Base-by-base conservation (phyloP, 2,888 invertebrate genomes). In the Phengaris alcon region DNA sequence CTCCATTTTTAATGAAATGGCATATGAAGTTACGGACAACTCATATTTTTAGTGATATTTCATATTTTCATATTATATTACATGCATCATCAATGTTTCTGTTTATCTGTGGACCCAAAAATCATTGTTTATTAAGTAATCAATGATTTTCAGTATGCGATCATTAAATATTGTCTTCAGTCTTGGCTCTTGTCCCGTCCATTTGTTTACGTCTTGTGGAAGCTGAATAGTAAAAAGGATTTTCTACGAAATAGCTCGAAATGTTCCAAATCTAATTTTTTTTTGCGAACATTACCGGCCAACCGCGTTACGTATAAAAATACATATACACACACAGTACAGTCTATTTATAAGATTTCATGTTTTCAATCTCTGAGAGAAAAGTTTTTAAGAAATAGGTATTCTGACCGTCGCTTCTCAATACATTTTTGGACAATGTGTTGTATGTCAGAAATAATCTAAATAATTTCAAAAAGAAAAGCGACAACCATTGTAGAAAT, bases 1-100 rank as follows among this genome's bases (percentile, higher is more conserved):
- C 77, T 74, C 75, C 75, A 76, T 74, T 68, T 72, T 76, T 75
- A 77, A 74, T 78, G 74, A 75, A 76, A 75, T 73, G 68, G 15
- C 64, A 35, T 74, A 51, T 68, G 74, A n/a, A 68, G 64, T 74
- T 44, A 35, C 52, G 51, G 54, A 68, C 74, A 52, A 74, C 35
- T 72, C 72, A 72, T n/a, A 54, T 22, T 70, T 70, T 51, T 22
- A 52, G 4, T 12, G 22, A 22, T 10, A 10, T 64, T 64, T 59
- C 15, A 59, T 10, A 59, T 22, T 9, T 22, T 59, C 22, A 59
- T 57, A 15, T 15, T 35, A 35, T 35, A 35, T 35, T 35, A 35
- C 35, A 35, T 35, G 35, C 4, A 3, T 3, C 35, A 4, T 35
- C 22, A 22, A 22, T 35, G 35, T 35, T 35, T 35, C 2, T 35